phyloP scores from a whole-genome alignment of 2,888 invertebrate genomes.

The Ichneumoninae sp. region DNA sequence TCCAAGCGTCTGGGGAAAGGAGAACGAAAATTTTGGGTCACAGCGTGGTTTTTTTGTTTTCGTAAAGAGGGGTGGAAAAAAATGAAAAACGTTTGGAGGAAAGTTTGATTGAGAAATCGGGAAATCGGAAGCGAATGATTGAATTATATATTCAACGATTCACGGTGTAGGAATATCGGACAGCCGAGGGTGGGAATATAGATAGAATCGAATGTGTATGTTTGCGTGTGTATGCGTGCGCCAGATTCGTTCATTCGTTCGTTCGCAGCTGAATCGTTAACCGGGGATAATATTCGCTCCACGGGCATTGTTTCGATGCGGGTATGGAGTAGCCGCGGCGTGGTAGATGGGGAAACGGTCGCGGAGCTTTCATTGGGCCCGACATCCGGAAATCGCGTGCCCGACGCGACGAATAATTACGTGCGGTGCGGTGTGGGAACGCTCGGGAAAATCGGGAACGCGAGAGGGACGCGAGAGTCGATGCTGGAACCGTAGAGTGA shows the following conservation, averaged over 20 bases:
- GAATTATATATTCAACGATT: conserved; percentile 44
- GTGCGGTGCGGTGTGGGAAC: conserved; percentile 43
- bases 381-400: conserved; percentile 76
- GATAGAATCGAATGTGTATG: neutral
- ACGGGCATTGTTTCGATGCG: conserved; percentile 73
- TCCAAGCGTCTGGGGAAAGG: conserved; percentile 63
- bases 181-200: neutral
- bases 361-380: conserved; percentile 74
- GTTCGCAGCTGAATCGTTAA: conserved; percentile 73
- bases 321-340: conserved; percentile 43
- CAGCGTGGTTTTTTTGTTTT: neutral
- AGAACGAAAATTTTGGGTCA: neutral
- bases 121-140: conserved; percentile 31
- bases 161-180: conserved; percentile 20
- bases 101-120: conserved; percentile 21
- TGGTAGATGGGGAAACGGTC: conserved; percentile 44
- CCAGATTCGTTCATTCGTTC: conserved; percentile 62
- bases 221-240: neutral
- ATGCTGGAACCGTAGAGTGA: conserved; percentile 15
- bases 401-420: conserved; percentile 76
- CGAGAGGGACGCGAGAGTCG: conserved; percentile 11
- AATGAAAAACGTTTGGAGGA: conserved; percentile 4
- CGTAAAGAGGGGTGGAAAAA: neutral
- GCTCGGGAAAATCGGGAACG: conserved; percentile 20
- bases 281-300: conserved; percentile 72